These are phyloP conservation scores for Guaruba guarouba DNA, from an alignment of 2,113 vertebrate species.

Conservation along the genomic window DNA sequence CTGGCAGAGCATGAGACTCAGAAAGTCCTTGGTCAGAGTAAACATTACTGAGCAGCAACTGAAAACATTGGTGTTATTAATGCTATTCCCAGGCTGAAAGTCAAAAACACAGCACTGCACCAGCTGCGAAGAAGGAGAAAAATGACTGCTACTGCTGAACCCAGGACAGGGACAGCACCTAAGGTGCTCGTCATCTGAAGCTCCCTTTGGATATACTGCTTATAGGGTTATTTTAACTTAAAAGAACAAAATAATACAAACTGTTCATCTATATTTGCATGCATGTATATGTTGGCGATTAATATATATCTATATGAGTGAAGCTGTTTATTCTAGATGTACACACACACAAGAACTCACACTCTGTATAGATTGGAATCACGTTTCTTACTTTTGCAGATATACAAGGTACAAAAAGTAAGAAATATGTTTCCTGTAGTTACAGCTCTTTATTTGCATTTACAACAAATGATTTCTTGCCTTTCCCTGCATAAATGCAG, in stretches of 20 bases:
- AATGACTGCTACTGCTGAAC: no score
- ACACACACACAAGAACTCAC: not conserved
- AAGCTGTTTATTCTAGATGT: not conserved
- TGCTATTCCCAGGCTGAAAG: no score
- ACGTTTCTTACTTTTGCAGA: fast-evolving
- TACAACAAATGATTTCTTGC: not conserved
- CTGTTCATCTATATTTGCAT: fast-evolving
- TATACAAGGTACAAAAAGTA: not conserved
- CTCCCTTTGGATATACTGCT: not conserved
- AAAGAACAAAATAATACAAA: not conserved
- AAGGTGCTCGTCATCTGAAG: not conserved
- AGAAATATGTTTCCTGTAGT: not conserved
- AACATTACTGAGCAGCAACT: no score
- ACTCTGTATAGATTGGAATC: not conserved
- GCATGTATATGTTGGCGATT: fast-evolving
- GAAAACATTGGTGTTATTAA: no score
- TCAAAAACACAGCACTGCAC: no score
- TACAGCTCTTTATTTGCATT: not conserved
- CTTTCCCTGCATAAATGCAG: not conserved
- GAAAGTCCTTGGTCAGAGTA: no score
- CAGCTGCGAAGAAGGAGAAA: no score
- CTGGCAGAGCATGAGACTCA: no score
- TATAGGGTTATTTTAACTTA: not conserved
- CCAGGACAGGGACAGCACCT: not conserved
- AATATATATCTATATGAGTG: not conserved